Conservation (phyloP, 2,888 invertebrate genomes). For the Ashinkailepas kermadecensis region DNA sequence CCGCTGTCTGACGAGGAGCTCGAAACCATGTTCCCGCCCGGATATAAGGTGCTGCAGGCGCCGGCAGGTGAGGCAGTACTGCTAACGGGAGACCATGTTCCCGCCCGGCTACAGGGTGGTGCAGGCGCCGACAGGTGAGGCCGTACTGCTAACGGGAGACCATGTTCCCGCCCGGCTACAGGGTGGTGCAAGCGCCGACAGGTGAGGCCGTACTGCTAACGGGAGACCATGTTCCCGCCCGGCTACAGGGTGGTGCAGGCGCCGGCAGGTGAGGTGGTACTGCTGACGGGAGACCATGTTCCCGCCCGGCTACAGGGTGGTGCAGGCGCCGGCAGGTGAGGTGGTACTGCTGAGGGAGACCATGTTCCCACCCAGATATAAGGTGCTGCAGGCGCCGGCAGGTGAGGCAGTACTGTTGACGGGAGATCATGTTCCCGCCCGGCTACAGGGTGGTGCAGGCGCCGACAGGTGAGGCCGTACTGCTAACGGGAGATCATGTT, state of each 20-base stretch:
- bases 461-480: too few relatives aligned
- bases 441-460: too few relatives aligned
- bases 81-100: slow-evolving; percentile 91
- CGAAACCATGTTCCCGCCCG: slow-evolving; percentile 94
- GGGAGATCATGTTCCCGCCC: too few relatives aligned
- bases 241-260: slow-evolving; percentile 96
- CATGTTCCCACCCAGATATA: slow-evolving; percentile 97
- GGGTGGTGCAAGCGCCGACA: slow-evolving; percentile 83
- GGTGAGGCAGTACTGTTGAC: slow-evolving; percentile 93
- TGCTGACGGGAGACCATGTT: slow-evolving; percentile 94
- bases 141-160: too few relatives aligned
- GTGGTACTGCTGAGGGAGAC: slow-evolving; percentile 53
- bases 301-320: slow-evolving; percentile 94
- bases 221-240: slow-evolving; percentile 90
- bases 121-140: slow-evolving; percentile 81
- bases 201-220: slow-evolving; percentile 54
- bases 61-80: slow-evolving; percentile 87
- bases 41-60: slow-evolving; percentile 92
- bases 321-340: slow-evolving; percentile 84
- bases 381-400: slow-evolving; percentile 83
- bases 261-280: slow-evolving; percentile 82
- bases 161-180: slow-evolving; percentile 60
- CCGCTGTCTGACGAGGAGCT: slow-evolving; percentile 95
- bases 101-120: slow-evolving; percentile 96
- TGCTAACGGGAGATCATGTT: too few relatives aligned